Evolutionary conservation across 2,888 invertebrate species (phyloP).

Genomic region (Dolomedes plantarius): DNA sequence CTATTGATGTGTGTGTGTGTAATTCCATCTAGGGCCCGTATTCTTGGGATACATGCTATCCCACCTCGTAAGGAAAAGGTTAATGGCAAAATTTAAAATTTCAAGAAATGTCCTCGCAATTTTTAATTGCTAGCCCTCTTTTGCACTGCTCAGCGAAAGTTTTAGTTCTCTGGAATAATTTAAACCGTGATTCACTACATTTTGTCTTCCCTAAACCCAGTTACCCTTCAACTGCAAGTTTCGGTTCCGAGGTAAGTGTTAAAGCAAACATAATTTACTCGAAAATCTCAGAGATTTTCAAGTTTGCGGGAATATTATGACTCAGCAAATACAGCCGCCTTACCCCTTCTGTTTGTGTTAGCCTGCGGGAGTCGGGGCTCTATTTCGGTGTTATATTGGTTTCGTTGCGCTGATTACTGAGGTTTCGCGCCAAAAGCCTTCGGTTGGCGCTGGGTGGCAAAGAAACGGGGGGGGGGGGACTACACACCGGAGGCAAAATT

Average conservation of each 20-base stretch:
- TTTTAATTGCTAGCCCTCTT: too few relatives aligned
- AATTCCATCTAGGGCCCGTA: too few relatives aligned
- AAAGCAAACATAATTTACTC: background rate
- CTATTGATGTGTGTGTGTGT: too few relatives aligned
- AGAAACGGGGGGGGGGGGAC: background rate
- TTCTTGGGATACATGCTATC: too few relatives aligned
- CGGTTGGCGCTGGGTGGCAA: background rate
- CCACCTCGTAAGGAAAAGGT: too few relatives aligned
- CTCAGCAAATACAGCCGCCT: background rate
- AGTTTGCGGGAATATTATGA: background rate
- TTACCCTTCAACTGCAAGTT: background rate
- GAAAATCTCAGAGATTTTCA: background rate
- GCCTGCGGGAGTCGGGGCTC: background rate
- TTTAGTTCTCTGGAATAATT: too few relatives aligned
- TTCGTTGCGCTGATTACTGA: background rate
- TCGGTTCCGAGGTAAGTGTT: background rate
- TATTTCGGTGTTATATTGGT: background rate
- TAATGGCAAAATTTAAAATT: too few relatives aligned
- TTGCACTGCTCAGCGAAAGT: too few relatives aligned
- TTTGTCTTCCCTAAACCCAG: too few relatives aligned
- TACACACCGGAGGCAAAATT: background rate
- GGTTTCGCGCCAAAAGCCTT: background rate
- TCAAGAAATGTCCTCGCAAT: too few relatives aligned
- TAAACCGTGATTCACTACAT: too few relatives aligned
- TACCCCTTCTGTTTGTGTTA: background rate